Conservation (phyloP, 2,797 vertebrate genomes). For the Miichthys miiuy region DNA sequence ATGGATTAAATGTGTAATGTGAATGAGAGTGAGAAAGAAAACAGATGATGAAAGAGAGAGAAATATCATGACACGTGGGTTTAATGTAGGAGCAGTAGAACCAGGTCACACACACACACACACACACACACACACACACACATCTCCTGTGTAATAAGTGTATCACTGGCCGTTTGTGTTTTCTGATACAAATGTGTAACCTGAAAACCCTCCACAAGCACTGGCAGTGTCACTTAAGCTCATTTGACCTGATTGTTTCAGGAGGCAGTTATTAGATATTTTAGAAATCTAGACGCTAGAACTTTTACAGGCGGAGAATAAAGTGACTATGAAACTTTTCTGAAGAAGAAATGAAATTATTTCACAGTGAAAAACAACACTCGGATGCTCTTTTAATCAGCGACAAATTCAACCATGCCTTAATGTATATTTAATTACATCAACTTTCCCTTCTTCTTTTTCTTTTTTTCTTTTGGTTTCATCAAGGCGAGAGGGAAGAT, state of each 20-base stretch:
- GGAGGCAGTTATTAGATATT: neutral
- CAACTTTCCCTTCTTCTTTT: conserved; percentile 52
- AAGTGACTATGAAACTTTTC: conserved; percentile 57
- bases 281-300: neutral
- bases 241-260: neutral
- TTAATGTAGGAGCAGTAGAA: neutral
- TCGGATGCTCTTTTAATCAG: conserved; percentile 75
- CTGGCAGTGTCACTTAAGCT: neutral
- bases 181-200: neutral
- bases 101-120: neutral
- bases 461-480: neutral
- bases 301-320: conserved; percentile 6
- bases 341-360: conserved; percentile 43
- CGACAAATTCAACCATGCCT: conserved; percentile 66
- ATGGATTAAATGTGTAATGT: too few relatives aligned
- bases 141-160: neutral
- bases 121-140: neutral
- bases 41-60: too few relatives aligned
- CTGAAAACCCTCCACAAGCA: neutral
- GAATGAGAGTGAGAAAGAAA: too few relatives aligned
- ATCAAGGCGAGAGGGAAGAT: conserved; percentile 68
- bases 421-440: conserved; percentile 80
- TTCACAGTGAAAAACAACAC: conserved; percentile 53
- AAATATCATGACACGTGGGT: too few relatives aligned
- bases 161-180: neutral